These are phyloP conservation scores for Stenoptilia bipunctidactyla DNA, from an alignment of 2,888 invertebrate genomes.

Conservation along the genomic window DNA sequence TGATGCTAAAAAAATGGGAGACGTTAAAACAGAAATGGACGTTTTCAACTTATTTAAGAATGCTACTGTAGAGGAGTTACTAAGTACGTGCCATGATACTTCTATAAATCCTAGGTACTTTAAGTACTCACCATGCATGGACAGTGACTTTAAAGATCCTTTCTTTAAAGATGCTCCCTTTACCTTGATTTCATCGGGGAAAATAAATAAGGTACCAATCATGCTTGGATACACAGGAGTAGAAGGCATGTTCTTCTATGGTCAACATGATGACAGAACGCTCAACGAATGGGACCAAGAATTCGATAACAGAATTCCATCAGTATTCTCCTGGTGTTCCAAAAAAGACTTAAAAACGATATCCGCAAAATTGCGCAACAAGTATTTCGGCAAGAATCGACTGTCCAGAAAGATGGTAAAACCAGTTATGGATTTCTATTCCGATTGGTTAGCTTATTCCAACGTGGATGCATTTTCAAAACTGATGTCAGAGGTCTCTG, in stretches of 20 bases:
- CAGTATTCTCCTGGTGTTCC: slow-evolving; percentile 45
- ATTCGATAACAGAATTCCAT: slow-evolving; percentile 41
- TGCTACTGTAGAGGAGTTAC: slow-evolving; percentile 27
- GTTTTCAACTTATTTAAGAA: slow-evolving; percentile 31
- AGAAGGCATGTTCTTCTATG: slow-evolving; percentile 51
- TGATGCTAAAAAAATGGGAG: slow-evolving; percentile 39
- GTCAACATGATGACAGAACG: slow-evolving; percentile 30
- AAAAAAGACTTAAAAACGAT: slow-evolving; percentile 29
- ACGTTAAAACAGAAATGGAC: slow-evolving; percentile 24
- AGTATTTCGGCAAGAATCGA: slow-evolving; percentile 36
- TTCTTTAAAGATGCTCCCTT: slow-evolving; percentile 51
- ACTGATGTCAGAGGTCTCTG: slow-evolving; percentile 31
- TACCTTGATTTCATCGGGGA: slow-evolving; percentile 36
- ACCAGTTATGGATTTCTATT: slow-evolving; percentile 35
- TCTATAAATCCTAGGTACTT: slow-evolving; percentile 44
- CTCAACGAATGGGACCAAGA: slow-evolving; percentile 35
- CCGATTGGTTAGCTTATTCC: slow-evolving; percentile 46
- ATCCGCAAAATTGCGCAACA: slow-evolving; percentile 29
- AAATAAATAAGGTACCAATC: slow-evolving; percentile 47
- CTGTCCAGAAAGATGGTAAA: slow-evolving; percentile 24
- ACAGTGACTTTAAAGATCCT: slow-evolving; percentile 33
- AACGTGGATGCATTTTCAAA: slow-evolving; percentile 35
- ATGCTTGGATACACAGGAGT: slow-evolving; percentile 38
- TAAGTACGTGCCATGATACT: slow-evolving; percentile 31
- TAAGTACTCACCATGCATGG: slow-evolving; percentile 50